Conservation (phyloP, 2,888 invertebrate genomes). For the Microplitis deprimator region DNA sequence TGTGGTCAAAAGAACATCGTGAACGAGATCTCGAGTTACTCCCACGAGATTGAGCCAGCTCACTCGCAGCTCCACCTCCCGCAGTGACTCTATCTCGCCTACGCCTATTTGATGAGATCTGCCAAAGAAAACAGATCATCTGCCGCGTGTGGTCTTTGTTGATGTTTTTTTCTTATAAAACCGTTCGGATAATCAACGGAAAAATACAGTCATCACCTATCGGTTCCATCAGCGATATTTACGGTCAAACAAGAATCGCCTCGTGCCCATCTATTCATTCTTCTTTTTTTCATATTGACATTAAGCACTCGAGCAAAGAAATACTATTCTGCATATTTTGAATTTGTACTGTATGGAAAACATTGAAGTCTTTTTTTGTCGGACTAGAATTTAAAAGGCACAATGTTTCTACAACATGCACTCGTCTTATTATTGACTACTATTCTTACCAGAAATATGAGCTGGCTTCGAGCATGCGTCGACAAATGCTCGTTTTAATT, state of each 20-base stretch:
- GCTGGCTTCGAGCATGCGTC: background rate
- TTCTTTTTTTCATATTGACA: conserved; percentile 44
- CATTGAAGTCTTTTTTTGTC: background rate
- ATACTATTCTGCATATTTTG: conserved; percentile 39
- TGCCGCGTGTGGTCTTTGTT: conserved; percentile 29
- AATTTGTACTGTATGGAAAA: background rate
- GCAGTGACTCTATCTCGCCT: conserved; percentile 47
- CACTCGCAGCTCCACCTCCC: conserved; percentile 44
- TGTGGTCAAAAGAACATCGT: conserved; percentile 53
- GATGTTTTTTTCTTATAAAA: conserved; percentile 30
- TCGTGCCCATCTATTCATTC: conserved; percentile 21
- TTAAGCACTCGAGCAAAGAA: conserved; percentile 44
- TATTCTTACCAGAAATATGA: background rate
- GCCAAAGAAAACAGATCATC: conserved; percentile 32
- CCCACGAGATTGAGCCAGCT: conserved; percentile 48
- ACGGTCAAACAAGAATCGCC: conserved; percentile 42
- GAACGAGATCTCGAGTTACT: conserved; percentile 63
- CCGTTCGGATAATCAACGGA: conserved; percentile 23
- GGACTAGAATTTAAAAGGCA: background rate
- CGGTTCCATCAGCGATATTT: conserved; percentile 33
- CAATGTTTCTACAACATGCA: background rate
- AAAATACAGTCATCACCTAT: conserved; percentile 26
- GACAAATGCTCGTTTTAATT: too few relatives aligned
- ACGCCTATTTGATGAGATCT: conserved; percentile 33
- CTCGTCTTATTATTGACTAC: background rate